Evolutionary conservation across 1,140 invertebrate species (phyloP), one percentile per base, ranked within the genome.

Genomic region (Drosophila busckii): DNA sequence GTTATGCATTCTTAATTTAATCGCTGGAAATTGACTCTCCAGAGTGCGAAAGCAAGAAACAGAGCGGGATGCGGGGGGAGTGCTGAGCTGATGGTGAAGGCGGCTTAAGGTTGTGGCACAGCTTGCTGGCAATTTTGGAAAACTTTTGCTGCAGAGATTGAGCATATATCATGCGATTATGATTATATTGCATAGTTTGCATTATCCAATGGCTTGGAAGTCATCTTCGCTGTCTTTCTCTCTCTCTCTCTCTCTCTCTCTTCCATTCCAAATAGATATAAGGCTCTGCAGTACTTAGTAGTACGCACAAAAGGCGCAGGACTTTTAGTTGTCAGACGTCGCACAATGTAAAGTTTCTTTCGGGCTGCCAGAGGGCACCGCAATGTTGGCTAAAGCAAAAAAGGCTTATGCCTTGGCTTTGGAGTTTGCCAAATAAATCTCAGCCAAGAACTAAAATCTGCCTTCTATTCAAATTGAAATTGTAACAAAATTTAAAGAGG

Each of bases 1-100:
- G 75, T 82, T 82, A 82, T 82, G 75, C 75, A 82, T 82, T 82
- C 69, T 82, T 82, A 82, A 82, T 82, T 82, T 82, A 82, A 82
- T 82, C 76, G 75, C 69, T 70, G 65, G 69, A 58, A 82, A 82
- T 82, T 82, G 75, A 82, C 75, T 82, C 76, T 75, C 75, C 60
- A 56, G 56, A 65, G 46, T 55, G 64, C 45, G 38, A 49, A 59
- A 42, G 45, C 49, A 28, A 34, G 60, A 38, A n/a, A n/a, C n/a
- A n/a, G n/a, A n/a, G n/a, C n/a, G n/a, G n/a, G n/a, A n/a, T n/a
- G n/a, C n/a, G n/a, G n/a, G n/a, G n/a, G n/a, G n/a, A n/a, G n/a
- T n/a, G n/a, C n/a, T n/a, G n/a, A n/a, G n/a, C n/a, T n/a, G n/a
- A n/a, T n/a, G n/a, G n/a, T n/a, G n/a, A n/a, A n/a, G n/a, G n/a